These are phyloP conservation scores for Papilio protenor DNA, from an alignment of 2,888 invertebrate species.

Conservation along the genomic window DNA sequence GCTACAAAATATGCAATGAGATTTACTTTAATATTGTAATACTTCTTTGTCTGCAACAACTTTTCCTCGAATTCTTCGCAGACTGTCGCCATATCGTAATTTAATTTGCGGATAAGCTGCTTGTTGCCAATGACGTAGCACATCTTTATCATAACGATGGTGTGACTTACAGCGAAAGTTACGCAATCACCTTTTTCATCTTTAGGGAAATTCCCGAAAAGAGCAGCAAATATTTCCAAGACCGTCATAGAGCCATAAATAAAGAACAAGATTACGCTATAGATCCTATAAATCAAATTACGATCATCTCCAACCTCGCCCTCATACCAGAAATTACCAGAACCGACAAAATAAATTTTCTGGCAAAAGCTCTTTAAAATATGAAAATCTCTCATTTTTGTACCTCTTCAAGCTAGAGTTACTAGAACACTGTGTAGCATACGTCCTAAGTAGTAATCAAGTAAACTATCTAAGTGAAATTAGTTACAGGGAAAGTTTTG, in stretches of 20 bases:
- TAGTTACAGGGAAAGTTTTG: constrained; percentile 26
- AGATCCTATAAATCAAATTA: constrained; percentile 61
- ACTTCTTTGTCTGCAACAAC: constrained; percentile 62
- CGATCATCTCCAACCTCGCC: constrained; percentile 63
- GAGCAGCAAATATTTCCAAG: constrained; percentile 71
- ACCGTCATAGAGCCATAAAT: constrained; percentile 67
- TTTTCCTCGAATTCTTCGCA: constrained; percentile 66
- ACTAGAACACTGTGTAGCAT: neutral
- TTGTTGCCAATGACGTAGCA: constrained; percentile 65
- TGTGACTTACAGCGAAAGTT: constrained; percentile 73
- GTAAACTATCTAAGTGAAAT: constrained; percentile 17
- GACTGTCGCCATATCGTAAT: constrained; percentile 63
- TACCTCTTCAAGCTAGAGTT: neutral
- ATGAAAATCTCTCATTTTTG: constrained; percentile 66
- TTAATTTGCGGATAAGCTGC: constrained; percentile 61
- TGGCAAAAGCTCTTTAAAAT: constrained; percentile 65
- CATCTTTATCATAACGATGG: constrained; percentile 72
- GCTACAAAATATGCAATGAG: constrained; percentile 60
- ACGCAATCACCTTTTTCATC: constrained; percentile 73
- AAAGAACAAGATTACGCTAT: constrained; percentile 57
- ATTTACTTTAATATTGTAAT: constrained; percentile 69
- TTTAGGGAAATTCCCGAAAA: constrained; percentile 68
- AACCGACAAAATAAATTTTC: constrained; percentile 66
- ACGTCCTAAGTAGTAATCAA: constrained; percentile 16
- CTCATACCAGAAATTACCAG: constrained; percentile 75